These are phyloP conservation scores for Pelodytes ibericus DNA, from an alignment of 2,797 vertebrate species.

Conservation along the genomic window DNA sequence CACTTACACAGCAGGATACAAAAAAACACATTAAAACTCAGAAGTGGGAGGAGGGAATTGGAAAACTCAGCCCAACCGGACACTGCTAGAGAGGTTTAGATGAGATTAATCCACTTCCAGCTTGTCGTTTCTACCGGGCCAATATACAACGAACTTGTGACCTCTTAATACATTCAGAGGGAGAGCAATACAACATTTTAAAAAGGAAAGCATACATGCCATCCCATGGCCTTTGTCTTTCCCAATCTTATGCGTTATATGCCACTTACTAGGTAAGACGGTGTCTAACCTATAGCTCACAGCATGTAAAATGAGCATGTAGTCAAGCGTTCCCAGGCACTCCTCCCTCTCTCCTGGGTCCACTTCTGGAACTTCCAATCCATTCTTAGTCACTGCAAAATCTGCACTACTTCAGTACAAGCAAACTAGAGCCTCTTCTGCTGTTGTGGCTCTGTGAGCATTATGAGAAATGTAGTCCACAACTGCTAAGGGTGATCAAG, in stretches of 20 bases:
- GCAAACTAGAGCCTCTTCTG: too few relatives aligned
- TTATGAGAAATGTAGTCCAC: too few relatives aligned
- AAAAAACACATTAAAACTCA: slow-evolving; percentile 19
- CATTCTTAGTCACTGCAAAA: slow-evolving; percentile 2
- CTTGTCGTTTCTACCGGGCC: slow-evolving; percentile 31
- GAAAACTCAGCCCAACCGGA: slow-evolving; percentile 39
- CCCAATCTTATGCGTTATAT: too few relatives aligned
- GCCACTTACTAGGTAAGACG: too few relatives aligned
- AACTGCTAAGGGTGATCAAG: too few relatives aligned
- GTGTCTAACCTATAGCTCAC: neutral
- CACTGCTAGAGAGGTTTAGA: slow-evolving; percentile 42
- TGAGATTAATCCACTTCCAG: slow-evolving; percentile 42
- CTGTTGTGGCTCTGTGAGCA: too few relatives aligned
- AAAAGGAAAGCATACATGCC: too few relatives aligned
- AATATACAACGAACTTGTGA: slow-evolving; percentile 40
- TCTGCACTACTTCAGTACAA: too few relatives aligned
- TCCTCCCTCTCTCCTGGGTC: slow-evolving; percentile 44
- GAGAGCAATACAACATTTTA: too few relatives aligned
- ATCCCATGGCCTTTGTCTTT: too few relatives aligned
- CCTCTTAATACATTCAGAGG: slow-evolving; percentile 35
- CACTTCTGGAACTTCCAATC: slow-evolving; percentile 33
- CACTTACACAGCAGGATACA: neutral
- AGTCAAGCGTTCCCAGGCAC: slow-evolving; percentile 29
- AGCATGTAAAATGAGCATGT: neutral
- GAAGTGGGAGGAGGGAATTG: neutral